Evolutionary conservation across 2,113 vertebrate species (phyloP).

Genomic region (Cyanistes caeruleus): DNA sequence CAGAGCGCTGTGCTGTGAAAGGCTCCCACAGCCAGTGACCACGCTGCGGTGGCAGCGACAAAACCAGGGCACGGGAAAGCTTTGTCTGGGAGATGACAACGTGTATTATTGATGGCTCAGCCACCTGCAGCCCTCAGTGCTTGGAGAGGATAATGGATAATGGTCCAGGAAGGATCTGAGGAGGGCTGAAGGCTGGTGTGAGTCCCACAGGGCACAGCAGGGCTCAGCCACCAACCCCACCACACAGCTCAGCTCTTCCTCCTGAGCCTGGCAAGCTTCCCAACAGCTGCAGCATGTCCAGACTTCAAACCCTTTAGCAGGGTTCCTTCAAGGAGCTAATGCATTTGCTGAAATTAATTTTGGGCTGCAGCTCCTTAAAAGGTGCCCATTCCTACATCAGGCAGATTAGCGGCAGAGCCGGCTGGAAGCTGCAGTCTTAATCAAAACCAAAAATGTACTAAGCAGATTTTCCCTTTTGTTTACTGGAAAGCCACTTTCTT

Average conservation of each 20-base stretch:
- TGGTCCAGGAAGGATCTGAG: background rate
- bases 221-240: background rate
- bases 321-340: background rate
- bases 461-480: slow-evolving; percentile 45
- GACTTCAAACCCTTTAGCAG: background rate
- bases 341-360: slow-evolving; percentile 12
- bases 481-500: slow-evolving; percentile 15
- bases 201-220: rapidly evolving
- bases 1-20: rapidly evolving
- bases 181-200: rapidly evolving
- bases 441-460: background rate
- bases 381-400: background rate
- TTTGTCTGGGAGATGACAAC: rapidly evolving
- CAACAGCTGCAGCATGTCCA: background rate
- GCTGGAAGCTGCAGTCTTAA: background rate
- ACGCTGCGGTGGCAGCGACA: rapidly evolving
- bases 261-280: background rate
- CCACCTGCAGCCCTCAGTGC: background rate
- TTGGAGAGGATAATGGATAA: background rate
- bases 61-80: background rate
- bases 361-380: background rate
- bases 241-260: background rate
- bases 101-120: background rate
- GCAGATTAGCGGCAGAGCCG: background rate
- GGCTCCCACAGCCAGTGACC: rapidly evolving